A percentile compares a stretch with the other conserved stretches of the same genome.
These are phyloP conservation scores for Choristoneura fumiferana DNA, from an alignment of 1,140 invertebrate genomes.

Conservation along the genomic window DNA sequence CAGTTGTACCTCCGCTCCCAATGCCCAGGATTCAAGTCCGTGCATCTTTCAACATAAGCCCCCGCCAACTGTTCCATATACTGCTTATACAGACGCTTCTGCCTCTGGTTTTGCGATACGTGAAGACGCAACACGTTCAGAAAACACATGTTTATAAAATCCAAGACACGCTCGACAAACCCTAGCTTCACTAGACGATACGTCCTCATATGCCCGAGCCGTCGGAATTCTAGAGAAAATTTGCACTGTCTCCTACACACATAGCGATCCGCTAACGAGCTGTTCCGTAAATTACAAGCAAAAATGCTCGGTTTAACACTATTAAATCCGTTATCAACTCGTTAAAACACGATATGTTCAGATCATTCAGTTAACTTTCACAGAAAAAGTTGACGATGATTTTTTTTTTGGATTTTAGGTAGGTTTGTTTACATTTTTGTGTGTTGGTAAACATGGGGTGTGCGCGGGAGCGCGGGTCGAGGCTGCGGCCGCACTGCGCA, in stretches of 20 bases:
- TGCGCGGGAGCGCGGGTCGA: slow-evolving; percentile 45
- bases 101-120: slow-evolving; percentile 69
- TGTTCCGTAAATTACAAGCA: slow-evolving; percentile 25
- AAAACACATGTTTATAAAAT: slow-evolving; percentile 70
- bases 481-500: slow-evolving; percentile 40
- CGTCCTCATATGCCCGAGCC: slow-evolving; percentile 39
- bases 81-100: slow-evolving; percentile 75
- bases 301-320: background rate
- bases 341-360: slow-evolving; percentile 28
- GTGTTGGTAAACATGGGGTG: background rate
- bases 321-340: slow-evolving; percentile 11
- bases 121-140: slow-evolving; percentile 73
- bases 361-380: slow-evolving; percentile 57
- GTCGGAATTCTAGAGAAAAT: slow-evolving; percentile 43
- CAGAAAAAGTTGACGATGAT: slow-evolving; percentile 62
- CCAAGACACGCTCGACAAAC: slow-evolving; percentile 30
- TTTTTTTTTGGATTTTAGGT: slow-evolving; percentile 1
- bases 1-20: slow-evolving; percentile 51
- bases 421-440: slow-evolving; percentile 34
- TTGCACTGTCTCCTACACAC: slow-evolving; percentile 37
- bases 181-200: slow-evolving; percentile 38
- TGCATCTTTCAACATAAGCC: slow-evolving; percentile 63
- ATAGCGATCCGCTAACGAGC: slow-evolving; percentile 36
- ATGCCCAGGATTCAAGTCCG: slow-evolving; percentile 45
- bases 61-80: slow-evolving; percentile 71